These are phyloP conservation scores for Tamias sibiricus DNA, from an alignment of 2,113 vertebrate genomes.

Conservation along the genomic window DNA sequence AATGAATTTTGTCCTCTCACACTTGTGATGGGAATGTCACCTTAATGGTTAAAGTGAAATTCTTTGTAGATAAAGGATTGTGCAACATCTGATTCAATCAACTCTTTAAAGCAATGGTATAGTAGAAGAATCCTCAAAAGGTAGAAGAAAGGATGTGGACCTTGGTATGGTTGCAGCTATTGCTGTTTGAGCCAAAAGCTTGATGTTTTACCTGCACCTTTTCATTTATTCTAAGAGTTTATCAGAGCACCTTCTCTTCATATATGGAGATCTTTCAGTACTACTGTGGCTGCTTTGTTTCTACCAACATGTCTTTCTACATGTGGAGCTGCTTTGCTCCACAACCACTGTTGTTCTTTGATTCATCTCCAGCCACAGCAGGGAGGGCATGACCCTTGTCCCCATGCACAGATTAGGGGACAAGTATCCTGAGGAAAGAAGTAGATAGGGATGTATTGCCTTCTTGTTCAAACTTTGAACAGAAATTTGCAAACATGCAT, in stretches of 20 bases:
- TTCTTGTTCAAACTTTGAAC: not conserved
- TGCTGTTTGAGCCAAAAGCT: too few species aligned
- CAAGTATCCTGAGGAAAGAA: not conserved
- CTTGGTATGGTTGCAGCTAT: too few species aligned
- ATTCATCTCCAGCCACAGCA: not conserved
- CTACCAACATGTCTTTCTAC: too few species aligned
- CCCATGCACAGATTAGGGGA: not conserved
- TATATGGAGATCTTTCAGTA: not conserved
- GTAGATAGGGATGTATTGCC: not conserved
- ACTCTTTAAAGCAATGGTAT: too few species aligned
- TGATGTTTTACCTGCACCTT: too few species aligned
- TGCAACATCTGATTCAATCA: too few species aligned
- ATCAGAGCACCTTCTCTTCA: not conserved
- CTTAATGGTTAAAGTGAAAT: too few species aligned
- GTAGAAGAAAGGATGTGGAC: too few species aligned
- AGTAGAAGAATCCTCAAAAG: too few species aligned
- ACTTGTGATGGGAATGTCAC: too few species aligned
- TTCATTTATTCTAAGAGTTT: not conserved
- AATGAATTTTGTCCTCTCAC: too few species aligned
- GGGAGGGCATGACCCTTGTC: not conserved
- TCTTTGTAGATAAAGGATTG: too few species aligned
- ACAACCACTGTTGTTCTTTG: not conserved
- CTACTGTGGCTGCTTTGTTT: not conserved
- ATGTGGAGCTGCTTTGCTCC: not conserved
- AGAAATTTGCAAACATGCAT: not conserved